Base-by-base conservation (phyloP, 2,888 invertebrate species). In the Listrodromus nycthemerus region DNA sequence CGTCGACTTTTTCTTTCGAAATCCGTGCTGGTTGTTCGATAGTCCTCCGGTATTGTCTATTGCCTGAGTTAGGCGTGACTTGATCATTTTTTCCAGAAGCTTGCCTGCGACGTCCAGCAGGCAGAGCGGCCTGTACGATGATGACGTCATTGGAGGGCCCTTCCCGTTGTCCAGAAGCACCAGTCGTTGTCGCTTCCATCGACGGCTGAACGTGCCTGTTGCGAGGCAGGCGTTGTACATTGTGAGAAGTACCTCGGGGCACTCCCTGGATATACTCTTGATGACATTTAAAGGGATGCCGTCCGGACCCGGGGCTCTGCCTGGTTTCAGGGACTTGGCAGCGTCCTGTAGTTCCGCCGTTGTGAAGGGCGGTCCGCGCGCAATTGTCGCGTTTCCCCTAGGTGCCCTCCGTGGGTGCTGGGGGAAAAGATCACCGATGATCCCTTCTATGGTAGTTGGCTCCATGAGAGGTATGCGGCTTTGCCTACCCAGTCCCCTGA, bases 51-150 rank as follows among this genome's bases (percentile, higher is more conserved):
- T 75, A 1, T 55, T 69, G n/a, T 76, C 74, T 13, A 87, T 67
- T 21, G 84, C 78, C 21, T 13, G 30, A 1, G 63, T 33, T 24
- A 87, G 65, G 55, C 86, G 69, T 8, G 55, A 52, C 77, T 79
- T 81, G 66, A 88, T 63, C 67, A 87, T n/a, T 67, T 82, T 86
- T 71, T 87, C 86, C 1, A 78, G 69, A 16, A 87, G 75, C 66
- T 85, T 87, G 2, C 78, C 82, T 27, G 75, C 58, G 1, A 55
- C 55, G 41, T 78, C 65, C 0, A 79, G 37, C 55, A 87, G 24
- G 71, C 83, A 83, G 0, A 85, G 81, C n/a, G 80, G 83, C n/a
- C 82, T 80, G 67, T 70, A 87, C 50, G 69, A 58, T 37, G 45
- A 85, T 27, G 86, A 52, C 16, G 74, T 75, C 19, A 74, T 27